Evolutionary conservation across 1,140 invertebrate genomes (phyloP), one percentile per base, ranked within the genome.

Genomic region (Bombus consobrinus): DNA sequence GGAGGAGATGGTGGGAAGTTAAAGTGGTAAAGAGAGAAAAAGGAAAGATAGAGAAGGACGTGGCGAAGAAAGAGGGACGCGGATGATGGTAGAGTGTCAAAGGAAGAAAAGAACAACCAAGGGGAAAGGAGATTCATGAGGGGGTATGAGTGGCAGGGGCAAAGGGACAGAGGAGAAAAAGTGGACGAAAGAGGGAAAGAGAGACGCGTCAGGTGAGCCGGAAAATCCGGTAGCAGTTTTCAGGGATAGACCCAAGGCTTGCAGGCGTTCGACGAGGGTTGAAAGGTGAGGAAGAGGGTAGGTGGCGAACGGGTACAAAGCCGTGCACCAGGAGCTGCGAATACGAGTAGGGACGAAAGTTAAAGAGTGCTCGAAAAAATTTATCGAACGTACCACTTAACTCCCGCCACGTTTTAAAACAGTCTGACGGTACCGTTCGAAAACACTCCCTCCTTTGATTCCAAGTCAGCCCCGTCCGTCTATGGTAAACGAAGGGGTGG

Each of bases 211-310:
- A 89, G 84, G 74, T 82, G 89, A 90, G 89, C 68, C 68, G 85
- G 88, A 90, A 89, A 89, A 90, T 89, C 85, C 79, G 86, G 85
- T 87, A 87, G 86, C 88, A 90, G 89, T 89, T 89, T 90, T 87
- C 89, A 84, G 88, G 89, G 85, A 85, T 79, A 66, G 84, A 88
- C 28, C 77, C 62, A 47, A 89, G 77, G 88, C 83, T 88, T 75
- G 77, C 43, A 71, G 75, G 39, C 39, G 81, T 89, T 74, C 88
- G 79, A 81, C 87, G 59, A 85, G 87, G 88, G 88, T 86, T 53
- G 84, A 86, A 81, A 82, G 80, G 84, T 71, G 62, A 76, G 57
- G 83, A 68, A 74, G 83, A 83, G 84, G 84, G 88, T 89, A 79
- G 83, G 75, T 83, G 87, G 73, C 87, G 75, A 47, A 78, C 78